Evolutionary conservation across 2,888 invertebrate genomes (phyloP), one percentile per base, ranked within the genome.

Genomic region (Acanthosoma haemorrhoidale): DNA sequence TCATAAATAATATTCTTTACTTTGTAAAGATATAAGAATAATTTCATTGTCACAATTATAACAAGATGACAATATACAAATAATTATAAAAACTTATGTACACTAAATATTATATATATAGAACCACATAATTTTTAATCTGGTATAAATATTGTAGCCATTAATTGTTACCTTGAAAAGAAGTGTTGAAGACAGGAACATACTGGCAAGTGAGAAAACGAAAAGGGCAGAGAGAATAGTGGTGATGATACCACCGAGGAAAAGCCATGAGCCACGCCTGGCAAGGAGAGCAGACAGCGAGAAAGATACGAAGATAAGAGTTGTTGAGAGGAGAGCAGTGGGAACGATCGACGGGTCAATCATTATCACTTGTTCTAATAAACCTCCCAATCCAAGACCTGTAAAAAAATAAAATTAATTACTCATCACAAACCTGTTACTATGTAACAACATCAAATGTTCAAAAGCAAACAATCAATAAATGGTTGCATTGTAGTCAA

Each of bases 261-360:
- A 96, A 70, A 98, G 83, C 86, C 88, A 96, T 78, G 89, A 88
- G 74, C 96, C 93, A 74, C 92, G 87, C 75, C 91, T 88, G 67
- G 94, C 92, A 75, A 94, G 83, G 79, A 98, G 85, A 3, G 97
- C 88, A 66, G 94, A 89, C 76, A 95, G 80, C 18, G 94, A 90
- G 83, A 98, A 95, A 77, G 94, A 94, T 15, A 91, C 88, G 81
- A 98, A 98, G 69, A 97, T 90, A 58, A 96, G 82, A 36, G 90
- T 86, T 1, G 96, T 94, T 75, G 84, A 91, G 75, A 94, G 80
- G 72, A 97, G 84, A 16, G 96, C 94, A 18, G 95, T 92, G 21
- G 94, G 83, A 73, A 97, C 88, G 76, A 96, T 92, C 75, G 90
- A 87, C 5, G 96, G 95, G 80, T 97, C 88, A 73, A 96, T 82